These are phyloP conservation scores for Cepaea nemoralis DNA, from an alignment of 1,140 invertebrate species.

Conservation along the genomic window DNA sequence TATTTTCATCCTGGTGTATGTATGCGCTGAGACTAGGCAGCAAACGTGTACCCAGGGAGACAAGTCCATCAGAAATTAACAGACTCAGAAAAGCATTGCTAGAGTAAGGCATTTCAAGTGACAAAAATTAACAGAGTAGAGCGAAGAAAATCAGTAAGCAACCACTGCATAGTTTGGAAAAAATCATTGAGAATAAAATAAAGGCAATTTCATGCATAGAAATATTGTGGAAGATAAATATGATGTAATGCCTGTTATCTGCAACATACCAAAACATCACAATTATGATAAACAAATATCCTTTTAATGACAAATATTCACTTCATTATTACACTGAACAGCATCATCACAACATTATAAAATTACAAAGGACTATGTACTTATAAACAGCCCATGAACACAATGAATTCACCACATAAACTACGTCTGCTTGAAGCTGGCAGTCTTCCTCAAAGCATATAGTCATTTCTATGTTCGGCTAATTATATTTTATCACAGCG, in stretches of 20 bases:
- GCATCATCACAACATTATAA: neutral
- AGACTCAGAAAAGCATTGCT: neutral
- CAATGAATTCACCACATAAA: neutral
- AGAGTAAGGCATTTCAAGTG: neutral
- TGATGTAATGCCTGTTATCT: neutral
- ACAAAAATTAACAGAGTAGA: neutral
- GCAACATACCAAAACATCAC: neutral
- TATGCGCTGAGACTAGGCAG: too few species aligned
- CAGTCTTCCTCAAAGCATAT: neutral
- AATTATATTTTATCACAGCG: conserved; percentile 5
- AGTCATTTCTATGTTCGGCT: neutral
- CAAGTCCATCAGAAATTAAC: too few species aligned
- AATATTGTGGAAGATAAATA: conserved; percentile 7
- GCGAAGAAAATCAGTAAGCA: neutral
- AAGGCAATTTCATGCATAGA: conserved; percentile 1
- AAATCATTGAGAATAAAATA: neutral
- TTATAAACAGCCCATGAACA: neutral
- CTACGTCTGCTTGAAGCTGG: neutral
- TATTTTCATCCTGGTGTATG: too few species aligned
- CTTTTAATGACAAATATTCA: neutral
- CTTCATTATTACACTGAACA: neutral
- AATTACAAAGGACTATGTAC: neutral
- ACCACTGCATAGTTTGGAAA: neutral
- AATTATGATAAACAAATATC: neutral
- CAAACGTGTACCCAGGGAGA: too few species aligned